Conservation (phyloP, 2,113 vertebrate genomes). For the Pachyramphus minor region DNA sequence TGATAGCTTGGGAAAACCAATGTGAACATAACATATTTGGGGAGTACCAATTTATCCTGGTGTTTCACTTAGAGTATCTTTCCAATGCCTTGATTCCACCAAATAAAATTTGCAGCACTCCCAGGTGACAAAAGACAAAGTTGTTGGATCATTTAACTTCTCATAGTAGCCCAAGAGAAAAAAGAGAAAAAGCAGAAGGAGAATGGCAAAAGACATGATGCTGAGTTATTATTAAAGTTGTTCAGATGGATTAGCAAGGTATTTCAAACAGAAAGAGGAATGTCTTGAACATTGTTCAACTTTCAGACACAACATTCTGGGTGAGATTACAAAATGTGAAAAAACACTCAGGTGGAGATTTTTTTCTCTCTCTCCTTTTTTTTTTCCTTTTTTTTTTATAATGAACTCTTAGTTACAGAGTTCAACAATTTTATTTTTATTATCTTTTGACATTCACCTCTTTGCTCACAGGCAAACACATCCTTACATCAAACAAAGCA, state of each 20-base stretch:
- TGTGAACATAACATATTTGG: not conserved
- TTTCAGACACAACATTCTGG: not conserved
- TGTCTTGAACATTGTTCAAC: not conserved
- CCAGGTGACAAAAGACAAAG: conserved; percentile 37
- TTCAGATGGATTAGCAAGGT: not conserved
- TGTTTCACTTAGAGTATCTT: conserved; percentile 41
- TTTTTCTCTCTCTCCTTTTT: not conserved
- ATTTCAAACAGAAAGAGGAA: not conserved
- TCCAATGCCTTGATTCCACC: conserved; percentile 9
- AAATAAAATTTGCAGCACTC: conserved; percentile 46
- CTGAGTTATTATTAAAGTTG: not conserved
- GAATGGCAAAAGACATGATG: conserved; percentile 12
- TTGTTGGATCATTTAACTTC: conserved; percentile 20
- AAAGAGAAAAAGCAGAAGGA: conserved; percentile 10
- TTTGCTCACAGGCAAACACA: not conserved
- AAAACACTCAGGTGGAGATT: not conserved
- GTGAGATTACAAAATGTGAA: not conserved
- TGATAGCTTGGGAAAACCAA: not conserved
- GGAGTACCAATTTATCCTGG: conserved; percentile 20
- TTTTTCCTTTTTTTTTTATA: not conserved
- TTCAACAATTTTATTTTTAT: not conserved
- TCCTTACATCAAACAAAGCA: not conserved
- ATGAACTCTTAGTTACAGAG: fast-evolving
- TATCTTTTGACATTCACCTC: not conserved
- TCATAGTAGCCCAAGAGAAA: conserved; percentile 12